Conservation (phyloP, 53 echinoderm and acorn worm species). For the Zoroaster sp. region DNA sequence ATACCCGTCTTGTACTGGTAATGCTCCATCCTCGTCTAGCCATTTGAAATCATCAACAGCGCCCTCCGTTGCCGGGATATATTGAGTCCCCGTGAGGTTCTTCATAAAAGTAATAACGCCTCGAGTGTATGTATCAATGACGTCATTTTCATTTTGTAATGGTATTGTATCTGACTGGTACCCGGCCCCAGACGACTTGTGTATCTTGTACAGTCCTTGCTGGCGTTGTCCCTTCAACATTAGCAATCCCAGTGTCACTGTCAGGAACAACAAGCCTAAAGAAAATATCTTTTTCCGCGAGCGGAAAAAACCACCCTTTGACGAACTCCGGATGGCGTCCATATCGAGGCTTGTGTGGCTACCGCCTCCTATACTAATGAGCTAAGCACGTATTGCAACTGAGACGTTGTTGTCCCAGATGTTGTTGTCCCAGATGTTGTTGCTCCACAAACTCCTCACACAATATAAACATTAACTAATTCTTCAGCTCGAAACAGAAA, state of each 20-base stretch:
- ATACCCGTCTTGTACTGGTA: not conserved
- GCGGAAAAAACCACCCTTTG: not conserved
- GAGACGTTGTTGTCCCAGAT: not conserved
- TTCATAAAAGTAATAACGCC: not conserved
- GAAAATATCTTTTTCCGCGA: conserved; percentile 16
- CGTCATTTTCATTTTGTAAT: not conserved
- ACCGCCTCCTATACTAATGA: no score
- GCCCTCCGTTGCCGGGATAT: not conserved
- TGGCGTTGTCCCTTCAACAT: conserved; percentile 6
- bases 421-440: no score
- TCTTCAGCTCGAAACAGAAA: no score
- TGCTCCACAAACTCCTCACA: no score
- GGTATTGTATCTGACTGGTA: not conserved
- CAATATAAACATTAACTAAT: no score
- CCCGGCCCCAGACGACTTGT: conserved; percentile 2
- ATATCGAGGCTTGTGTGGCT: not conserved
- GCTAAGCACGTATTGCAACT: no score
- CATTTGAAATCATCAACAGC: not conserved
- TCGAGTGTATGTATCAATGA: not conserved
- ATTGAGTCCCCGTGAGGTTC: not conserved
- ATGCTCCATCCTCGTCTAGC: not conserved
- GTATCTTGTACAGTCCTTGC: not conserved
- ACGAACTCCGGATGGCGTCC: not conserved
- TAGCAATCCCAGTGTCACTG: not conserved
- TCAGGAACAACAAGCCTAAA: not conserved